Percentiles rank a stretch among this genome's conserved stretches.
Conservation (phyloP, 2,113 vertebrate genomes). For the Colinus virginianus region DNA sequence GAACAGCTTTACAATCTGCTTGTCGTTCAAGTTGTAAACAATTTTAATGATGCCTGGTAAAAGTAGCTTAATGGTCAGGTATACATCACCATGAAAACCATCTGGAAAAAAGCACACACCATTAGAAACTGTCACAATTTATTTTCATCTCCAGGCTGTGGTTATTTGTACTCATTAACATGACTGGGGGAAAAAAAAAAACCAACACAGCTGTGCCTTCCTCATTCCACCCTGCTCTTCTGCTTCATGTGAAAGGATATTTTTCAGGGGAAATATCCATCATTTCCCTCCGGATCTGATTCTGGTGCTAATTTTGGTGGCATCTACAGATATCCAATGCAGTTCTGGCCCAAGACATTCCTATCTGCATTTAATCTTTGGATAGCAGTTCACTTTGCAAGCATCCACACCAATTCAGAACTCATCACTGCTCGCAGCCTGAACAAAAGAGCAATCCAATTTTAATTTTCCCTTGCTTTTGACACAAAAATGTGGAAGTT, state of each 20-base stretch:
- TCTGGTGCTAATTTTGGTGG: background rate
- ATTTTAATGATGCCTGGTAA: conserved; percentile 95
- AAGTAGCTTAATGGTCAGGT: conserved; percentile 94
- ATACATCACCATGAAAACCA: conserved; percentile 93
- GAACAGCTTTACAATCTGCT: conserved; percentile 98
- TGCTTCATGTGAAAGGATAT: background rate
- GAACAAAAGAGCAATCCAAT: background rate
- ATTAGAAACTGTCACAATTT: background rate
- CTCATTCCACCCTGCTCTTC: background rate
- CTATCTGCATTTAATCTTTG: background rate
- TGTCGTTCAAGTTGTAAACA: conserved; percentile 98
- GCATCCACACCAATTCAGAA: background rate
- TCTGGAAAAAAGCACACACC: conserved; percentile 75
- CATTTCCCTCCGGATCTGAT: background rate
- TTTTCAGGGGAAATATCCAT: background rate
- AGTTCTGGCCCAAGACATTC: fast-evolving
- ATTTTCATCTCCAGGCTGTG: background rate
- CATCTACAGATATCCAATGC: background rate
- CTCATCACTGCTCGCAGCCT: background rate
- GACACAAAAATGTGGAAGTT: background rate
- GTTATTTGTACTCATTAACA: background rate
- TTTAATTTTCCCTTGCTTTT: background rate
- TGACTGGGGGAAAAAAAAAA: background rate
- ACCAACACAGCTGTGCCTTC: background rate
- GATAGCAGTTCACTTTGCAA: background rate